These are phyloP conservation scores for Aphaenogaster rudis DNA, from an alignment of 1,140 invertebrate genomes.

Conservation along the genomic window DNA sequence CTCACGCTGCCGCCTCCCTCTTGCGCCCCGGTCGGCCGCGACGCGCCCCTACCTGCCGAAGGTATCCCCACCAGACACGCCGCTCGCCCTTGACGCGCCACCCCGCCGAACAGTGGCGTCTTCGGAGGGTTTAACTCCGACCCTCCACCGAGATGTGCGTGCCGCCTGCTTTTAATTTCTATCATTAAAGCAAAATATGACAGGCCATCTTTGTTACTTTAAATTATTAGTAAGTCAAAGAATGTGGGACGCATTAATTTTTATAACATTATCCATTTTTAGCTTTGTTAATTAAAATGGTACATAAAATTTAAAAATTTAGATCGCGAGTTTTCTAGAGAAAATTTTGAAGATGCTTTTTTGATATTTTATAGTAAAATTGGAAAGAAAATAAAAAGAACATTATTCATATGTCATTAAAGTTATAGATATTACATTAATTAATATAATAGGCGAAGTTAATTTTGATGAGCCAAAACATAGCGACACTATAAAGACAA, in stretches of 20 bases:
- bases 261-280: background rate
- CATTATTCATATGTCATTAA: background rate
- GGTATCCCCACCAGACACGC: constrained; percentile 21
- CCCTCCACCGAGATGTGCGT: background rate
- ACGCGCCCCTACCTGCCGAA: constrained; percentile 16
- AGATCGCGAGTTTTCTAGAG: background rate
- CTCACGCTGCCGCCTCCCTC: constrained; percentile 57
- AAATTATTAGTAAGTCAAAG: background rate
- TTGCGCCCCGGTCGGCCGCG: constrained; percentile 47
- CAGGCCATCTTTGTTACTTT: background rate
- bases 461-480: background rate
- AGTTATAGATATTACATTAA: background rate
- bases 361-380: background rate
- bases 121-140: background rate
- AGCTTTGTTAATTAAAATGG: background rate
- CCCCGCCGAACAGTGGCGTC: constrained; percentile 30
- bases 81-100: constrained; percentile 50
- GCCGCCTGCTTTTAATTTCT: background rate
- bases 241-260: background rate
- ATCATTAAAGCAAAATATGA: background rate
- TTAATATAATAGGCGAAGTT: background rate
- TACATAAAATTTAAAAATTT: background rate
- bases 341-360: background rate
- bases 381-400: background rate
- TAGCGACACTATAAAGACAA: background rate